Evolutionary conservation across 1,140 invertebrate species (phyloP), one percentile per base, ranked within the genome.

Genomic region (Rhagoletis zephyria): DNA sequence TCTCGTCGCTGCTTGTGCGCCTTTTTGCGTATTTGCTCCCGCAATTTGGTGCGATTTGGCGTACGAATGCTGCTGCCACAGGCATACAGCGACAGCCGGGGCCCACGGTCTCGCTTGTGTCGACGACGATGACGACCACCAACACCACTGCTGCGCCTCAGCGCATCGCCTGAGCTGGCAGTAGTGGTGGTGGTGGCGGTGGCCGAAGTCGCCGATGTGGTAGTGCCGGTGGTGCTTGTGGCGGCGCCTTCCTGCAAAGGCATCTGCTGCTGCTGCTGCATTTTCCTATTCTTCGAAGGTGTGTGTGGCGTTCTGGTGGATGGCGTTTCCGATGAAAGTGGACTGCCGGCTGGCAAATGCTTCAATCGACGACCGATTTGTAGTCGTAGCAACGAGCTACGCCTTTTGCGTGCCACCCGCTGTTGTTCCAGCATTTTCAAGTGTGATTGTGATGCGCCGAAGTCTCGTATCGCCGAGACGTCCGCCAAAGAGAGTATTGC

Each of bases 11-110:
- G 86, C 48, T 85, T 88, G 30, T 64, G 86, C 16, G 86, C 87
- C 19, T 87, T 88, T 7, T 64, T 65, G 2, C 88, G 86, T 56
- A 85, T 85, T 42, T 87, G 85, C 30, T 88, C 88, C 19, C 77
- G 74, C 45, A 85, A 5, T 16, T 85, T 88, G n/a, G 64, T 86
- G 70, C 87, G 70, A 48, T 56, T 61, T 45, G 86, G 77, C 10
- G 86, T 85, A 4, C 77, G 70, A 45, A 63, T 14, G 16, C 87
- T 65, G 65, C 65, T 85, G 0, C 87, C 65, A 16, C 64, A 60
- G 5, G 87, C 61, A 59, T 70, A 87, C n/a, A 88, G 40, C 12
- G 88, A 88, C 6, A 87, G 81, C 0, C 88, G 48, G 2, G 74
- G 45, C 2, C 64, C 81, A 9, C 86, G 86, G 19, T 88, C 88